Percentiles rank a stretch among this genome's conserved stretches.
Conservation (phyloP, 2,797 vertebrate species). For the Hydrolagus colliei region DNA sequence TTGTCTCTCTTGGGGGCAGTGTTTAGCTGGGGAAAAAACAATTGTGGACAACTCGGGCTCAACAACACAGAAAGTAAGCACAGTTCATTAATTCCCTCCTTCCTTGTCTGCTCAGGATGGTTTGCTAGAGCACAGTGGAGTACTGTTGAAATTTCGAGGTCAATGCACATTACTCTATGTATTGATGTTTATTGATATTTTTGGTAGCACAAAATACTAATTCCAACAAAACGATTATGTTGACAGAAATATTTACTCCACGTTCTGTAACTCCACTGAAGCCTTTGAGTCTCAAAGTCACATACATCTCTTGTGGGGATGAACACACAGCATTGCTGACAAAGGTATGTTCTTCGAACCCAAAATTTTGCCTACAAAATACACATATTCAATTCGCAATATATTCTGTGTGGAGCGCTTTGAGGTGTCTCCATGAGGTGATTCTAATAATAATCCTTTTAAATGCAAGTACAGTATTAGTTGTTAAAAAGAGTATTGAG, state of each 20-base stretch:
- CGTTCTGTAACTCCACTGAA: slow-evolving; percentile 55
- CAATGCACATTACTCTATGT: neutral
- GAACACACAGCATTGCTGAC: slow-evolving; percentile 62
- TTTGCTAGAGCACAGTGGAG: neutral
- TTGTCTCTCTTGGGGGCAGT: slow-evolving; percentile 53
- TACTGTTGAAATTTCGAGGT: neutral
- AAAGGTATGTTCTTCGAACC: slow-evolving; percentile 45
- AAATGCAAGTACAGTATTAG: no score
- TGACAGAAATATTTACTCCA: slow-evolving; percentile 58
- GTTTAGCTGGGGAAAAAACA: slow-evolving; percentile 57
- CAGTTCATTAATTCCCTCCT: neutral
- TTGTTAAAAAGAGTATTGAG: no score
- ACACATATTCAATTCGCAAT: no score
- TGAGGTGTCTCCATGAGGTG: no score
- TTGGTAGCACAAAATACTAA: neutral
- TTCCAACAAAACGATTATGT: neutral
- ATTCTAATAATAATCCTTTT: no score
- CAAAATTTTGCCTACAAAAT: no score
- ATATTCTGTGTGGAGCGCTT: no score
- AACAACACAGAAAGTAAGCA: slow-evolving; percentile 49
- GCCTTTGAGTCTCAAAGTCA: slow-evolving; percentile 43
- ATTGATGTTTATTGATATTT: neutral
- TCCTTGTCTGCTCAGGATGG: neutral
- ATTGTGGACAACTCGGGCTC: slow-evolving; percentile 53
- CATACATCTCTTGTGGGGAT: slow-evolving; percentile 61